Evolutionary conservation across 2,888 invertebrate species (phyloP).

Genomic region (Perdita meconis): DNA sequence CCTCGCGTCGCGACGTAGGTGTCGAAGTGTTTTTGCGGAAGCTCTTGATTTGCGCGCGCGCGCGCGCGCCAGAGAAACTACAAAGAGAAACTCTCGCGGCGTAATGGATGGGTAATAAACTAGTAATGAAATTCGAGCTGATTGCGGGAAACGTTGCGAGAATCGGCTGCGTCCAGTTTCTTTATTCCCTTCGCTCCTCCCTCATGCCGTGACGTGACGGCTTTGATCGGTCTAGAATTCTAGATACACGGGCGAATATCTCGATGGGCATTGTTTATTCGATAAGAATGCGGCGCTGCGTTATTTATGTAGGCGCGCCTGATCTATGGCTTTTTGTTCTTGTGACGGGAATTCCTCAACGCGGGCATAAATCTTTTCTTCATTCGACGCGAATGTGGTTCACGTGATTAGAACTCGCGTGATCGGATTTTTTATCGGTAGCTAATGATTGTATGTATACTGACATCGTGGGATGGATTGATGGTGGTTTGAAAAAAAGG

Average conservation of each 20-base stretch:
- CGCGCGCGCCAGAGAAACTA: not conserved
- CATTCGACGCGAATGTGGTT: no score
- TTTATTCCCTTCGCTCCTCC: constrained; percentile 16
- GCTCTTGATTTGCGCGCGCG: not conserved
- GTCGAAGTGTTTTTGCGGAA: not conserved
- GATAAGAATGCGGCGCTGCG: not conserved
- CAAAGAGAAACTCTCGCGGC: constrained; percentile 1
- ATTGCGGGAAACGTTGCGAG: constrained; percentile 1
- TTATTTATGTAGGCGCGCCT: not conserved
- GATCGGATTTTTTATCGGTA: no score
- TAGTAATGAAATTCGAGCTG: constrained; percentile 33
- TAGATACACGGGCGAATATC: not conserved
- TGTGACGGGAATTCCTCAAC: no score
- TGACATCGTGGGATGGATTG: no score
- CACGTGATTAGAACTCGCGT: no score
- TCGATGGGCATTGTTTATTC: not conserved
- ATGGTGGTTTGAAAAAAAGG: no score
- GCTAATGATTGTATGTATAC: no score
- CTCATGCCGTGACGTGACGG: not conserved
- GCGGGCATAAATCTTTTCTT: no score
- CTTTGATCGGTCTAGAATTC: not conserved
- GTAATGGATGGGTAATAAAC: constrained; percentile 9
- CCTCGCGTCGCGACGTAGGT: constrained; percentile 37
- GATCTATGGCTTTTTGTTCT: no score
- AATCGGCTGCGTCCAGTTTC: constrained; percentile 21